phyloP scores from a whole-genome alignment of 2,797 vertebrate genomes.

The Pampus argenteus region DNA sequence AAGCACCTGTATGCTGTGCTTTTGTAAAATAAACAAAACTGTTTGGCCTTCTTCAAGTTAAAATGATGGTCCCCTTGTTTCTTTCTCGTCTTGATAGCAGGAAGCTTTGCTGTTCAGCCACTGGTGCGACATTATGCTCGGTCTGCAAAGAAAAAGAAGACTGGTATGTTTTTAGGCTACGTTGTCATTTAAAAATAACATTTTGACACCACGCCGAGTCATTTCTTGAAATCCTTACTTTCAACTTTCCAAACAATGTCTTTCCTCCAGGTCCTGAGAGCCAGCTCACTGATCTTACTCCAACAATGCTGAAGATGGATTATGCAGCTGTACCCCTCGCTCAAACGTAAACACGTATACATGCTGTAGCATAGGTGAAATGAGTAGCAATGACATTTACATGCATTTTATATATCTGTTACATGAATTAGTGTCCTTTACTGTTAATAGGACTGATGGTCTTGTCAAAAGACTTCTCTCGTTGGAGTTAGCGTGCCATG shows the following conservation, averaged over 20 bases:
- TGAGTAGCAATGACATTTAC: neutral
- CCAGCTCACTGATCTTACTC: conserved; percentile 88
- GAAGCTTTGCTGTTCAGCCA: conserved; percentile 66
- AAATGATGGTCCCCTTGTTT: neutral
- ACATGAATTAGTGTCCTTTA: neutral
- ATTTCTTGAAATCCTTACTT: neutral
- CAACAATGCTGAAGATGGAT: conserved; percentile 87
- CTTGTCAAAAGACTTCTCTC: conserved; percentile 91
- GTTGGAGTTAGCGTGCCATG: conserved; percentile 92
- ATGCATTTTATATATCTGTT: neutral
- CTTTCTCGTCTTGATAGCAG: conserved; percentile 64
- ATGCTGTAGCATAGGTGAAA: neutral
- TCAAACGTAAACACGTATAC: conserved; percentile 83
- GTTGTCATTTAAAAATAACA: neutral
- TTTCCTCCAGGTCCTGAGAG: conserved; percentile 79
- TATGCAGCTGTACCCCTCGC: conserved; percentile 86
- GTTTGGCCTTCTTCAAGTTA: neutral
- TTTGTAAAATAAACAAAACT: no score
- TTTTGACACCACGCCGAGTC: neutral
- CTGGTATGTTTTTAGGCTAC: conserved; percentile 76
- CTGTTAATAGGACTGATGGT: conserved; percentile 87
- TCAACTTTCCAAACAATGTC: neutral
- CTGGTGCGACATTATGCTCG: conserved; percentile 85
- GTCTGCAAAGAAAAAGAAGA: conserved; percentile 65
- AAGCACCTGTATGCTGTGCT: no score